These are phyloP conservation scores for Pyrochroa serraticornis DNA, from an alignment of 2,888 invertebrate species.

Conservation along the genomic window DNA sequence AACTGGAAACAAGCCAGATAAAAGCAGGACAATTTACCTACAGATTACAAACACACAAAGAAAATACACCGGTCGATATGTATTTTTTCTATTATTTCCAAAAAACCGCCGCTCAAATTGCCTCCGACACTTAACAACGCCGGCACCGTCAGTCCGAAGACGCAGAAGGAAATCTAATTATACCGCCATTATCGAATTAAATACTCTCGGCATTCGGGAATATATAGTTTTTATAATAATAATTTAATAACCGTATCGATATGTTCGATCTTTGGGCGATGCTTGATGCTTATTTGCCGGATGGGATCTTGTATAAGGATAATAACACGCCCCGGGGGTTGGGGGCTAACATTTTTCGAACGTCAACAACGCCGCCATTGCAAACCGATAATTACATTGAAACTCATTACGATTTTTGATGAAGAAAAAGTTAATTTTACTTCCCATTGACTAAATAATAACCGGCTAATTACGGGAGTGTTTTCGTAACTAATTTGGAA, in stretches of 20 bases:
- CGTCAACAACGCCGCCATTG: background rate
- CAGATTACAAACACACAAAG: slow-evolving; percentile 50
- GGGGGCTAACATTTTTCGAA: background rate
- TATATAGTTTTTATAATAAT: slow-evolving; percentile 25
- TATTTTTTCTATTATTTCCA: slow-evolving; percentile 43
- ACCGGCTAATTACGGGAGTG: too few relatives aligned
- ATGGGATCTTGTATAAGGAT: background rate
- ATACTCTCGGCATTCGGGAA: slow-evolving; percentile 23
- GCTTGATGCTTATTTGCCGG: too few relatives aligned
- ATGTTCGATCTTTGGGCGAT: slow-evolving; percentile 6
- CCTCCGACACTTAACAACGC: background rate
- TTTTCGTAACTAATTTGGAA: too few relatives aligned
- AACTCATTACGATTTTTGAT: too few relatives aligned
- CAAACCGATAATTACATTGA: background rate
- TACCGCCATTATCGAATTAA: slow-evolving; percentile 38
- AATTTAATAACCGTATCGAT: slow-evolving; percentile 39
- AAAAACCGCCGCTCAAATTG: slow-evolving; percentile 35
- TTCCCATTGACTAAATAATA: too few relatives aligned
- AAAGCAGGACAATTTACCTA: slow-evolving; percentile 53
- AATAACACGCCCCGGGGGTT: background rate
- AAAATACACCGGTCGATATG: slow-evolving; percentile 43
- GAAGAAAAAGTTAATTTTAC: too few relatives aligned
- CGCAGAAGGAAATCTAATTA: slow-evolving; percentile 22
- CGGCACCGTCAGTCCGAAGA: slow-evolving; percentile 10
- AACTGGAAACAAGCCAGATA: slow-evolving; percentile 49